Evolutionary conservation across 1,140 invertebrate species (phyloP).

Genomic region (Pomacea maculata): DNA sequence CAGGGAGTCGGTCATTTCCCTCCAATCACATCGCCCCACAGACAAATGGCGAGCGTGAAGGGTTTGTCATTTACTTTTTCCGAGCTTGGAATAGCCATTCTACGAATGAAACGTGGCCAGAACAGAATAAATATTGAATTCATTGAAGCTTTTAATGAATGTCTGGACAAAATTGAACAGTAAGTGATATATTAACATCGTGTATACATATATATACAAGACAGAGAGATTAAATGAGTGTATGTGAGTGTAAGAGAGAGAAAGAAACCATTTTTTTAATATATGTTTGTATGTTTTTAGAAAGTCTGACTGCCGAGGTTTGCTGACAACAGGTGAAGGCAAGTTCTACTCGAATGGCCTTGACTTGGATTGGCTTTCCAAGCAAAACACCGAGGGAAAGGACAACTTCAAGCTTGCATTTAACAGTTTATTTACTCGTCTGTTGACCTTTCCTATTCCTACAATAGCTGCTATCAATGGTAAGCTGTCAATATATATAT

Average conservation of each 20-base stretch:
- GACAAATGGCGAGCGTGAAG: neutral
- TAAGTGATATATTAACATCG: neutral
- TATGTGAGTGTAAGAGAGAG: no score
- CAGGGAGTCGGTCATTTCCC: no score
- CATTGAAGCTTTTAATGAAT: slow-evolving; percentile 4
- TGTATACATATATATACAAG: no score
- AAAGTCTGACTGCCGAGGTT: slow-evolving; percentile 30
- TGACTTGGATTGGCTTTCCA: slow-evolving; percentile 34
- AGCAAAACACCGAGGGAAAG: neutral
- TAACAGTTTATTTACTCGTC: slow-evolving; percentile 9
- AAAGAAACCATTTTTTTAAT: neutral
- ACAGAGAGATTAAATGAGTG: neutral
- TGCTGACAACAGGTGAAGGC: slow-evolving; percentile 46
- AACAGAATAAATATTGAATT: slow-evolving; percentile 24
- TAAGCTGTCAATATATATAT: slow-evolving; percentile 9
- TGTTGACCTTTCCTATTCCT: slow-evolving; percentile 42
- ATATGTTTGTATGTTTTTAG: slow-evolving; percentile 25
- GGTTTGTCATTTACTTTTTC: neutral
- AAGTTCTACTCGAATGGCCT: slow-evolving; percentile 50
- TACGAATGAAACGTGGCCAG: slow-evolving; percentile 16
- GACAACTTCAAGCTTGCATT: neutral
- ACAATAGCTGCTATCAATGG: slow-evolving; percentile 49
- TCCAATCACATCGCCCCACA: no score
- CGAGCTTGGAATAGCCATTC: slow-evolving; percentile 3
- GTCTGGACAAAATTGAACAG: slow-evolving; percentile 24